These are phyloP conservation scores for Smutsia gigantea DNA, from an alignment of 2,797 vertebrate genomes.

Conservation along the genomic window DNA sequence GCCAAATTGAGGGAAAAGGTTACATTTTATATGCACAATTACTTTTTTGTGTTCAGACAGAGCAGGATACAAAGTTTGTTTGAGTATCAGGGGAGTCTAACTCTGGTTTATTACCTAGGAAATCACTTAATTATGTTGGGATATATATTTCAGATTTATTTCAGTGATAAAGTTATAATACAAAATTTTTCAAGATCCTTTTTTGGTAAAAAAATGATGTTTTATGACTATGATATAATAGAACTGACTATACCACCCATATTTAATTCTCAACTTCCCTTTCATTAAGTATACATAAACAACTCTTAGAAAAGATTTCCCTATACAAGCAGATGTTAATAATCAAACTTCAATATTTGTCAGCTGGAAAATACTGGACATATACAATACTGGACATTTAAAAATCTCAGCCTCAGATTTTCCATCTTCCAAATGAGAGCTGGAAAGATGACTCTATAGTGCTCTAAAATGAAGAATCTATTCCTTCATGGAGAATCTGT, in stretches of 20 bases:
- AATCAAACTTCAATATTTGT: background rate
- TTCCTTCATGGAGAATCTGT: background rate
- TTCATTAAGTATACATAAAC: background rate
- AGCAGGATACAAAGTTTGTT: background rate
- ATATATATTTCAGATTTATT: background rate
- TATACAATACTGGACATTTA: background rate
- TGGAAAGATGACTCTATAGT: background rate
- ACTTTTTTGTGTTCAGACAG: background rate
- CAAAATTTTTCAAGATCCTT: background rate
- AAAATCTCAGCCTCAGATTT: background rate
- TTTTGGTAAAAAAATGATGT: background rate
- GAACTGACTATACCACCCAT: background rate
- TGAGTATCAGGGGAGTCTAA: background rate
- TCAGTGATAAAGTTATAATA: background rate
- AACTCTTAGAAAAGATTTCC: background rate
- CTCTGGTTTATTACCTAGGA: background rate
- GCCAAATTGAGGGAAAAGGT: background rate
- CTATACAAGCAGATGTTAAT: background rate
- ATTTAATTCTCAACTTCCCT: slow-evolving; percentile 14
- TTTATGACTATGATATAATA: background rate
- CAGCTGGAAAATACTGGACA: background rate
- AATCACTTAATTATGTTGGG: background rate
- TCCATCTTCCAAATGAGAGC: background rate
- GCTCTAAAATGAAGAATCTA: background rate
- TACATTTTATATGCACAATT: background rate